Percentiles rank a stretch among this genome's conserved stretches.
phyloP scores from a whole-genome alignment of 2,888 invertebrate genomes.

The Lypha dubia region DNA sequence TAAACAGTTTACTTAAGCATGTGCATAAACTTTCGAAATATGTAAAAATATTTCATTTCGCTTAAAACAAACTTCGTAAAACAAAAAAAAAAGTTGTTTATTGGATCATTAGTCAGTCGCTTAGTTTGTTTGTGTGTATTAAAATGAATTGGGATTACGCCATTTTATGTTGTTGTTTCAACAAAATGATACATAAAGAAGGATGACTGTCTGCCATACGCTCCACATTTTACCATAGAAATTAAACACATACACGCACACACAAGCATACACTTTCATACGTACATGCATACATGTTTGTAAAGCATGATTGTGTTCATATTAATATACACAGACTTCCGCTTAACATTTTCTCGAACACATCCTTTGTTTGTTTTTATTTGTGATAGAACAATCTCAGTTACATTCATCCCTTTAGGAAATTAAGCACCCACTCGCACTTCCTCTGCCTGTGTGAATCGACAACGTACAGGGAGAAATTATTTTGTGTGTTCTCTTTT shows the following conservation, averaged over 20 bases:
- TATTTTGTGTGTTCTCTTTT: slow-evolving; percentile 9
- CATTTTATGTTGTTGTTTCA: slow-evolving; percentile 72
- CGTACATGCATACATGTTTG: slow-evolving; percentile 4
- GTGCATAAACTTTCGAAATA: too few relatives aligned
- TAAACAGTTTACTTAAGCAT: too few relatives aligned
- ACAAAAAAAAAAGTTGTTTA: slow-evolving; percentile 22
- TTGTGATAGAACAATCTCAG: slow-evolving; percentile 71
- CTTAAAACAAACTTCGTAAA: background rate
- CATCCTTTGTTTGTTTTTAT: slow-evolving; percentile 73
- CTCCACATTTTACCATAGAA: slow-evolving; percentile 39
- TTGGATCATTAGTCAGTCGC: slow-evolving; percentile 54
- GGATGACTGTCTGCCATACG: slow-evolving; percentile 56
- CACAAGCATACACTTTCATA: slow-evolving; percentile 23
- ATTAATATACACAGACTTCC: slow-evolving; percentile 60
- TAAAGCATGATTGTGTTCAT: slow-evolving; percentile 12
- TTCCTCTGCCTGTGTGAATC: slow-evolving; percentile 30
- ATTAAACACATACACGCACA: slow-evolving; percentile 28
- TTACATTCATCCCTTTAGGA: slow-evolving; percentile 72
- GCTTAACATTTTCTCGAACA: slow-evolving; percentile 71
- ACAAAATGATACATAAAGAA: slow-evolving; percentile 67
- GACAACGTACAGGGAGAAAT: background rate
- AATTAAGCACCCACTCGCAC: slow-evolving; percentile 71
- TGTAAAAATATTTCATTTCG: background rate
- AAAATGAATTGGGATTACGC: slow-evolving; percentile 70
- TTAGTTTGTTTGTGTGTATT: slow-evolving; percentile 51